Percentiles rank a stretch among this genome's conserved stretches.
These are phyloP conservation scores for Seriola rivoliana DNA, from an alignment of 2,113 vertebrate species.

Conservation along the genomic window DNA sequence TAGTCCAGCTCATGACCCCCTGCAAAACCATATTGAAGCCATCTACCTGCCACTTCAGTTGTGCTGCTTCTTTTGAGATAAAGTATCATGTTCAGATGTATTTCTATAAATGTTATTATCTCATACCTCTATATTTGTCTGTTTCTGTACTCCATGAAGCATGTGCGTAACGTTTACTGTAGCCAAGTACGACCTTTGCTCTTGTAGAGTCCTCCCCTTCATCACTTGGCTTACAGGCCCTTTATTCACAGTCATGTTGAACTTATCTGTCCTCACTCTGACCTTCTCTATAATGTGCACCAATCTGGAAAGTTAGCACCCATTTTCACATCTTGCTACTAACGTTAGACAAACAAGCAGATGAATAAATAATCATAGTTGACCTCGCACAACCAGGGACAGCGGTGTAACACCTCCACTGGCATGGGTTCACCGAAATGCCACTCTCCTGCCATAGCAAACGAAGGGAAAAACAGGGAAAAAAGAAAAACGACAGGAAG, in stretches of 20 bases:
- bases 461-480: slow-evolving; percentile 5
- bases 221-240: slow-evolving; percentile 18
- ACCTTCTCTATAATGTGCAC: slow-evolving; percentile 57
- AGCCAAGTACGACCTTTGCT: slow-evolving; percentile 25
- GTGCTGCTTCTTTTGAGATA: neutral
- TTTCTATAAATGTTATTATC: neutral
- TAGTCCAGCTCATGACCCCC: neutral
- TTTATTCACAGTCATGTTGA: slow-evolving; percentile 35
- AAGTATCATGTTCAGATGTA: neutral
- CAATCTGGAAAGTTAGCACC: slow-evolving; percentile 60
- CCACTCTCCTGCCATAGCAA: slow-evolving; percentile 68
- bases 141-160: neutral
- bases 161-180: neutral
- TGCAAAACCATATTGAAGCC: neutral
- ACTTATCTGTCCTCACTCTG: slow-evolving; percentile 42
- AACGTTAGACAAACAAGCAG: slow-evolving; percentile 68
- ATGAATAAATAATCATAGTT: slow-evolving; percentile 81
- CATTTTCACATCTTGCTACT: slow-evolving; percentile 74
- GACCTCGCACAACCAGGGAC: slow-evolving; percentile 80
- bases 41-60: neutral
- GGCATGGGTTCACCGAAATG: slow-evolving; percentile 79
- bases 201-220: slow-evolving; percentile 25
- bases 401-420: slow-evolving; percentile 77
- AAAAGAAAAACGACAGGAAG: slow-evolving; percentile 49
- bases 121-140: slow-evolving; percentile 4